Evolutionary conservation across 2,113 vertebrate species (phyloP).

Genomic region (Paramisgurnus dabryanus): DNA sequence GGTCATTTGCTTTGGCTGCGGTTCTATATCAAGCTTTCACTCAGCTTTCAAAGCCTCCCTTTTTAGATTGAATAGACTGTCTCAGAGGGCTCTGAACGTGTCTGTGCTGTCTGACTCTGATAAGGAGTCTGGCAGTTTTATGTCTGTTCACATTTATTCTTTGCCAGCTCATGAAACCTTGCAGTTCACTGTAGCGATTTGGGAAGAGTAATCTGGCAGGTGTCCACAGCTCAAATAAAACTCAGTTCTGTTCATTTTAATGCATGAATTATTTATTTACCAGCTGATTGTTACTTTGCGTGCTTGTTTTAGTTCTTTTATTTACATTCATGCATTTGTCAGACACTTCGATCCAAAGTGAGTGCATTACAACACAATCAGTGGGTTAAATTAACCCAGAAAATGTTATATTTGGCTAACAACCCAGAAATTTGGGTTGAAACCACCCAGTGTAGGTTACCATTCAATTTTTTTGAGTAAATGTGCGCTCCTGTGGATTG

Average conservation of each 20-base stretch:
- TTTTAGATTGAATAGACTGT: conserved; percentile 44
- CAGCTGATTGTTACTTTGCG: too few species aligned
- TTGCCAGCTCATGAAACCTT: conserved; percentile 7
- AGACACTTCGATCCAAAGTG: too few species aligned
- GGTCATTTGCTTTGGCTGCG: conserved; percentile 40
- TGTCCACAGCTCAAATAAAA: background rate
- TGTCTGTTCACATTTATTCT: conserved; percentile 40
- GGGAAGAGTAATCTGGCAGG: background rate
- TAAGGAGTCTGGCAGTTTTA: conserved; percentile 54
- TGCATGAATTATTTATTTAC: background rate
- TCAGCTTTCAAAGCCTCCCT: conserved; percentile 36
- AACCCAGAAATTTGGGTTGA: too few species aligned
- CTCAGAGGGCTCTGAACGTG: conserved; percentile 47
- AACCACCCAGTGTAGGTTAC: too few species aligned
- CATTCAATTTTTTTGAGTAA: too few species aligned
- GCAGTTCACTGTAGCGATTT: conserved; percentile 1
- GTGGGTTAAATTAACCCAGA: too few species aligned
- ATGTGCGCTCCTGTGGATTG: too few species aligned
- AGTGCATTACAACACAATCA: too few species aligned
- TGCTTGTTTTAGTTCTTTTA: background rate
- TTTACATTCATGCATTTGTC: too few species aligned
- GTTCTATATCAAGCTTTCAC: conserved; percentile 28
- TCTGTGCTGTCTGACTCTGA: conserved; percentile 49
- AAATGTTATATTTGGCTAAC: too few species aligned
- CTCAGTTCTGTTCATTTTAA: background rate